These are phyloP conservation scores for Sesamia inferens DNA, from an alignment of 2,888 invertebrate species.

Conservation along the genomic window DNA sequence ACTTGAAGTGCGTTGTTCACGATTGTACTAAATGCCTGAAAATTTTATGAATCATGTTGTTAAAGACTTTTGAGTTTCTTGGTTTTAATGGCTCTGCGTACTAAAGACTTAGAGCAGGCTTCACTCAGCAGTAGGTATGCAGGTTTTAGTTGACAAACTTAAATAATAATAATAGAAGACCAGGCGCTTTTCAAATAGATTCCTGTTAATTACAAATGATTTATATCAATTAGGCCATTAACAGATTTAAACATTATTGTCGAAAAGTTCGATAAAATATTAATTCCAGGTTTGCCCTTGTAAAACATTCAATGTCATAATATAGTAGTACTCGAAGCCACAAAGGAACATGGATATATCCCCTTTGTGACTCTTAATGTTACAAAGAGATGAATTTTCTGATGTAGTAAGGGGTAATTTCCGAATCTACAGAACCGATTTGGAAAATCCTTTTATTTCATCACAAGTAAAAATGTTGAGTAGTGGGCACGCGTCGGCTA, in stretches of 20 bases:
- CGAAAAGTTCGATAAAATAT: neutral
- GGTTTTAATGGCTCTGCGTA: no score
- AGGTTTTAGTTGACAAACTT: neutral
- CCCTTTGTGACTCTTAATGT: neutral
- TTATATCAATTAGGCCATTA: neutral
- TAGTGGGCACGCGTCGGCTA: no score
- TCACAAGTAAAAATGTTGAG: no score
- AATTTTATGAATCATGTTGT: slow-evolving; percentile 21
- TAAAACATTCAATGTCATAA: neutral
- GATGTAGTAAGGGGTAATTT: no score
- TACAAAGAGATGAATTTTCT: no score
- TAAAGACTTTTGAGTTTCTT: no score
- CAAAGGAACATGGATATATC: neutral
- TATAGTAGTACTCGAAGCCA: neutral
- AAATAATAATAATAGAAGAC: neutral
- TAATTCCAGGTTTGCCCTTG: neutral
- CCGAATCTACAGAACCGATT: no score
- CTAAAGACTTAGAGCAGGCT: neutral
- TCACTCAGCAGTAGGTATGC: neutral
- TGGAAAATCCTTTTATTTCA: no score
- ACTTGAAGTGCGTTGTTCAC: slow-evolving; percentile 96
- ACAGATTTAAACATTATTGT: neutral
- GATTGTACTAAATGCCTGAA: slow-evolving; percentile 95
- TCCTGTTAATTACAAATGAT: neutral
- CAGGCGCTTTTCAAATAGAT: neutral